Conservation (phyloP, 2,888 invertebrate species). For the Spodoptera picta region DNA sequence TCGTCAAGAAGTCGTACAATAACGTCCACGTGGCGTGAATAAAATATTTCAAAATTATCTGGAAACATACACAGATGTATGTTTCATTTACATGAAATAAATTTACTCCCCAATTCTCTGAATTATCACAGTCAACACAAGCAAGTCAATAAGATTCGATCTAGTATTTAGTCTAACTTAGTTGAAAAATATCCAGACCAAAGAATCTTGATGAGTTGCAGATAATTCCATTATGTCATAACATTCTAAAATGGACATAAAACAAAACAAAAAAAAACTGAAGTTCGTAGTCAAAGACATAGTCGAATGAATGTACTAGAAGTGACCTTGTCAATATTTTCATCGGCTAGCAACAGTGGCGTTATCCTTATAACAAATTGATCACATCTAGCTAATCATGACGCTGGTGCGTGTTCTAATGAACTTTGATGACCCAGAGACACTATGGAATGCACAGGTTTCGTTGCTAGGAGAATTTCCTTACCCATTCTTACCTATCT, state of each 20-base stretch:
- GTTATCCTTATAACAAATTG: neutral
- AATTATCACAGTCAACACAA: too few relatives aligned
- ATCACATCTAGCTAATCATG: slow-evolving; percentile 6
- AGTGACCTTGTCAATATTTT: slow-evolving; percentile 23
- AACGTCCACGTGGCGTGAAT: too few relatives aligned
- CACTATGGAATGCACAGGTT: slow-evolving; percentile 3
- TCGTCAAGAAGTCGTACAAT: too few relatives aligned
- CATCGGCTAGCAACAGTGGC: slow-evolving; percentile 22
- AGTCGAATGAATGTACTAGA: slow-evolving; percentile 9
- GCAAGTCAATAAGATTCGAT: too few relatives aligned
- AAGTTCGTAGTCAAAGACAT: neutral
- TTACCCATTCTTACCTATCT: neutral
- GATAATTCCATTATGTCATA: neutral
- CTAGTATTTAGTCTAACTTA: too few relatives aligned
- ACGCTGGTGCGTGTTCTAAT: slow-evolving; percentile 4
- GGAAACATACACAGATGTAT: too few relatives aligned
- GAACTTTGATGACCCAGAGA: slow-evolving; percentile 3
- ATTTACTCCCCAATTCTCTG: too few relatives aligned
- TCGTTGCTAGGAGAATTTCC: neutral
- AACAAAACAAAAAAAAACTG: too few relatives aligned
- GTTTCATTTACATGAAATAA: too few relatives aligned
- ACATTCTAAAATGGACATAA: neutral
- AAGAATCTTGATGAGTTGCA: too few relatives aligned
- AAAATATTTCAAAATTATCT: too few relatives aligned
- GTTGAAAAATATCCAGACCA: too few relatives aligned